These are phyloP conservation scores for Megaleporinus macrocephalus DNA, from an alignment of 2,113 vertebrate species.

Conservation along the genomic window DNA sequence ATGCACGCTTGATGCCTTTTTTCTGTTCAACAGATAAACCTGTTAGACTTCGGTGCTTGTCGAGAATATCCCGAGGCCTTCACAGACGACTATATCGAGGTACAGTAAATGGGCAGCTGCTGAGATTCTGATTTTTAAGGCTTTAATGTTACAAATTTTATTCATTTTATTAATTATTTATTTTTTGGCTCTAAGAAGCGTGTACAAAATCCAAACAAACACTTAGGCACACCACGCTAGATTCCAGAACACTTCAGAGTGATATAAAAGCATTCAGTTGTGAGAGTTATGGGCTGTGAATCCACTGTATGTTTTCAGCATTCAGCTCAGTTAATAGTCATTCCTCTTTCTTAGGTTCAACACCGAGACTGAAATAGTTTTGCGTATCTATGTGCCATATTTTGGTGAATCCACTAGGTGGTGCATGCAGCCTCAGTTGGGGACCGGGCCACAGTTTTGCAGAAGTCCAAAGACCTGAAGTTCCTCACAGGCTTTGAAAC, in stretches of 20 bases:
- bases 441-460: slow-evolving; percentile 81
- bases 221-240: too few relatives aligned
- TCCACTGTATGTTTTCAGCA: too few relatives aligned
- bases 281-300: not conserved
- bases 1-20: not conserved
- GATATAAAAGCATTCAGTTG: too few relatives aligned
- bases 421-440: slow-evolving; percentile 85
- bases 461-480: slow-evolving; percentile 86
- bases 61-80: slow-evolving; percentile 82
- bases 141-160: too few relatives aligned
- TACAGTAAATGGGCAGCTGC: slow-evolving; percentile 52
- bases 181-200: too few relatives aligned
- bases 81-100: slow-evolving; percentile 91
- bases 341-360: too few relatives aligned
- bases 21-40: slow-evolving; percentile 73
- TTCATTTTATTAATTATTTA: too few relatives aligned
- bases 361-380: not conserved
- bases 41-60: slow-evolving; percentile 91
- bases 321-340: too few relatives aligned
- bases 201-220: too few relatives aligned
- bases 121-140: too few relatives aligned
- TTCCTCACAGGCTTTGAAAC: slow-evolving; percentile 90
- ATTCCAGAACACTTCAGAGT: too few relatives aligned
- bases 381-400: not conserved
- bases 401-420: slow-evolving; percentile 72